Evolutionary conservation across 2,797 vertebrate species (phyloP).

Genomic region (Choloepus didactylus): DNA sequence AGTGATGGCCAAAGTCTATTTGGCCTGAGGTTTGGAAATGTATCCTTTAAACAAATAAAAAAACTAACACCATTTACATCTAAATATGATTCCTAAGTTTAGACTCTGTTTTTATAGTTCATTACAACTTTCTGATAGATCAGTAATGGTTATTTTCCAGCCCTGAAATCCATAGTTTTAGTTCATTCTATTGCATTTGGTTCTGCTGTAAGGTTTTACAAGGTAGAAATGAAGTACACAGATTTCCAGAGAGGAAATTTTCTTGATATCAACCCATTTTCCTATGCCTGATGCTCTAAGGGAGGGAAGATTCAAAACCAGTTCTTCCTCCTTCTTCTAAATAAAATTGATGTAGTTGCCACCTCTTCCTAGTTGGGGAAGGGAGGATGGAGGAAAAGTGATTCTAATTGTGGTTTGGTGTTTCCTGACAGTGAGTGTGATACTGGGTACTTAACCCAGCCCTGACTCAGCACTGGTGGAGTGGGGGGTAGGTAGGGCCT

Average conservation of each 20-base stretch:
- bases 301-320: constrained; percentile 29
- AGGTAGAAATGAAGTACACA: background rate
- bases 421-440: background rate
- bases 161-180: background rate
- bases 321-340: constrained; percentile 31
- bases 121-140: background rate
- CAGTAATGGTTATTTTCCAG: background rate
- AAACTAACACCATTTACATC: background rate
- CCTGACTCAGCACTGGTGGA: constrained; percentile 28
- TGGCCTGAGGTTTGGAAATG: background rate
- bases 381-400: constrained; percentile 25
- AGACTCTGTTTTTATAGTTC: background rate
- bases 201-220: background rate
- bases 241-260: background rate
- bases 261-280: background rate
- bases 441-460: background rate
- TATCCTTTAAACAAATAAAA: background rate
- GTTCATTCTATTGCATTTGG: background rate
- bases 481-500: background rate
- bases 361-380: background rate
- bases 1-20: background rate
- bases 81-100: background rate
- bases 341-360: background rate
- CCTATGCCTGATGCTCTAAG: background rate
- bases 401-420: background rate